phyloP scores from a whole-genome alignment of 2,797 vertebrate genomes.

The Molossus alvarezi region DNA sequence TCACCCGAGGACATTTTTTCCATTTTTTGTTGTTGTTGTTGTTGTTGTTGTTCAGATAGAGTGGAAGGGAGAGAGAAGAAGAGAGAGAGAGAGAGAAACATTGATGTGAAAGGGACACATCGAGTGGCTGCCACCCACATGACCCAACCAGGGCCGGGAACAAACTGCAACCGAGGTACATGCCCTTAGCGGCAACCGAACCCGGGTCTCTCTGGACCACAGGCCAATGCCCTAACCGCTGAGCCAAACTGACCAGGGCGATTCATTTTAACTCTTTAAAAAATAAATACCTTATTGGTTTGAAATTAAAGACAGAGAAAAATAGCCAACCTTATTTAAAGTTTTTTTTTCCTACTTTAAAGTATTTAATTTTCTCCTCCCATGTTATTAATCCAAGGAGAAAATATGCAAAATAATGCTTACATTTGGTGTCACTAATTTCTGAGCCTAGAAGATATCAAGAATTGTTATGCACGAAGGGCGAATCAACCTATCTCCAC shows the following conservation, averaged over 20 bases:
- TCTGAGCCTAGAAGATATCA: slow-evolving; percentile 44
- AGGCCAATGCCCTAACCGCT: too few relatives aligned
- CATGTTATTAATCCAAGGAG: not conserved
- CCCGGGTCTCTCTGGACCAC: too few relatives aligned
- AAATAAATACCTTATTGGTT: slow-evolving; percentile 74
- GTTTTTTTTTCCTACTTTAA: slow-evolving; percentile 73
- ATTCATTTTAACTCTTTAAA: slow-evolving; percentile 64
- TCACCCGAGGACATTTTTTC: too few relatives aligned
- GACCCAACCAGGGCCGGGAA: too few relatives aligned
- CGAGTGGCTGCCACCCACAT: too few relatives aligned
- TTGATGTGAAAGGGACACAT: too few relatives aligned
- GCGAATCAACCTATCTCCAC: slow-evolving; percentile 38
- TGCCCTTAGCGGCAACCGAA: too few relatives aligned
- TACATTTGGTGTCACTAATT: slow-evolving; percentile 40
- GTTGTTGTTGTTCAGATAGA: too few relatives aligned
- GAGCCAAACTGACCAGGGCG: not conserved
- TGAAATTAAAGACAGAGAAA: slow-evolving; percentile 73
- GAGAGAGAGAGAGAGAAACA: too few relatives aligned
- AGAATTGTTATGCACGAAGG: slow-evolving; percentile 48
- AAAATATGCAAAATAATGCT: slow-evolving; percentile 70
- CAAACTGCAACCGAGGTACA: too few relatives aligned
- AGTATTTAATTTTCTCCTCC: slow-evolving; percentile 78
- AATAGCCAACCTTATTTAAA: slow-evolving; percentile 69
- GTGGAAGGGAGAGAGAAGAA: too few relatives aligned
- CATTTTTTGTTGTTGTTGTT: too few relatives aligned